phyloP scores from a whole-genome alignment of 1,140 invertebrate genomes.

The Sipha flava region DNA sequence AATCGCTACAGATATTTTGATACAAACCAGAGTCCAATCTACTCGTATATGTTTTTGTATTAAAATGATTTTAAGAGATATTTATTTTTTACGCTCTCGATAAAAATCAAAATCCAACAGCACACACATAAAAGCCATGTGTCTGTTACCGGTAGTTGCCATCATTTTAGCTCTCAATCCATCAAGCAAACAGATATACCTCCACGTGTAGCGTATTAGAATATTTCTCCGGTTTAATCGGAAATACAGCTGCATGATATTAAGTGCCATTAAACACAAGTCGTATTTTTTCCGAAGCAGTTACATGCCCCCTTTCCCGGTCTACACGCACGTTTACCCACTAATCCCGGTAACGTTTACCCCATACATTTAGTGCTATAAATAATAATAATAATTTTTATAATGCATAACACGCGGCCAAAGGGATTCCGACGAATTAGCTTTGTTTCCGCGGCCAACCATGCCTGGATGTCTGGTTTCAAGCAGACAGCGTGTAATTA shows the following conservation, averaged over 20 bases:
- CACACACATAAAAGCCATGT: not conserved
- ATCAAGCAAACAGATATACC: not conserved
- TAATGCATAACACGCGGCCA: not conserved
- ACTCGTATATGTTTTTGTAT: too few relatives aligned
- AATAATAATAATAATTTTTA: not conserved
- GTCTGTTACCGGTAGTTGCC: not conserved
- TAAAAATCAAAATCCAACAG: not conserved
- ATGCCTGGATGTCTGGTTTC: slow-evolving; percentile 1
- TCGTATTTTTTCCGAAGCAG: not conserved
- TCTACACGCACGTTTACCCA: not conserved
- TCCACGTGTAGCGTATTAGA: not conserved
- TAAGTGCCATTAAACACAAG: slow-evolving; percentile 13
- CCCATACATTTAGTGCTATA: not conserved
- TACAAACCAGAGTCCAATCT: too few relatives aligned
- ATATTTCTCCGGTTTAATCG: slow-evolving; percentile 1
- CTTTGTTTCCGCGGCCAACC: slow-evolving; percentile 22
- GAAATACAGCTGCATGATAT: slow-evolving; percentile 23
- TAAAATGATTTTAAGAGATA: not conserved
- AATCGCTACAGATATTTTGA: too few relatives aligned
- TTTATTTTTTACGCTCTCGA: not conserved
- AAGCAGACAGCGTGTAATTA: slow-evolving; percentile 27
- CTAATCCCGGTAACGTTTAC: slow-evolving; percentile 17
- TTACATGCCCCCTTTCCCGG: not conserved
- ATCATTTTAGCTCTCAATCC: not conserved
- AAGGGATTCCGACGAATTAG: slow-evolving; percentile 22